A percentile compares a stretch with the other conserved stretches of the same genome.
phyloP scores from a whole-genome alignment of 2,888 invertebrate species.

The Galerucella calmariensis region DNA sequence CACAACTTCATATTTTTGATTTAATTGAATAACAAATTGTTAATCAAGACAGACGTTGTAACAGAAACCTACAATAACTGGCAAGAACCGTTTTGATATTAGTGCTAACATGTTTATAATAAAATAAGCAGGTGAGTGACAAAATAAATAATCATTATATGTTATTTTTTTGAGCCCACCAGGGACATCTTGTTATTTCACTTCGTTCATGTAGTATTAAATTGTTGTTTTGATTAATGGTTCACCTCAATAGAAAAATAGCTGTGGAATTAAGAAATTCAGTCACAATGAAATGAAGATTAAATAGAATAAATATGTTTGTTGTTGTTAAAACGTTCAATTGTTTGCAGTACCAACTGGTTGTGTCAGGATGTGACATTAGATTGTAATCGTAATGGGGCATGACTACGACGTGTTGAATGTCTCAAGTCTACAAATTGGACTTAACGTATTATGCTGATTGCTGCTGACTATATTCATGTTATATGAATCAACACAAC shows the following conservation, averaged over 20 bases:
- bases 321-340: constrained; percentile 49
- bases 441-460: constrained; percentile 51
- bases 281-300: constrained; percentile 45
- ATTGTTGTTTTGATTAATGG: constrained; percentile 34
- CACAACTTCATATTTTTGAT: no score
- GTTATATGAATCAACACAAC: constrained; percentile 49
- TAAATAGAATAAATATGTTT: constrained; percentile 46
- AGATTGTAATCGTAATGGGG: constrained; percentile 35
- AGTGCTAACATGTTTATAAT: no score
- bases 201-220: constrained; percentile 15
- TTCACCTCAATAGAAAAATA: constrained; percentile 38
- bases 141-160: neutral
- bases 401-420: constrained; percentile 38
- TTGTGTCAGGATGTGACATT: constrained; percentile 49
- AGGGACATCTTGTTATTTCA: neutral
- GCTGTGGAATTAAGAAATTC: constrained; percentile 41
- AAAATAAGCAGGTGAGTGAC: neutral
- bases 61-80: no score
- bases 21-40: no score
- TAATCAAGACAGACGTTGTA: no score
- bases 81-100: no score
- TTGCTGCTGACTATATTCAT: constrained; percentile 52
- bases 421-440: constrained; percentile 48
- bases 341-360: constrained; percentile 54
- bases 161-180: neutral